Evolutionary conservation across 1,140 invertebrate species (phyloP).

Genomic region (Leptoteleia sp.): DNA sequence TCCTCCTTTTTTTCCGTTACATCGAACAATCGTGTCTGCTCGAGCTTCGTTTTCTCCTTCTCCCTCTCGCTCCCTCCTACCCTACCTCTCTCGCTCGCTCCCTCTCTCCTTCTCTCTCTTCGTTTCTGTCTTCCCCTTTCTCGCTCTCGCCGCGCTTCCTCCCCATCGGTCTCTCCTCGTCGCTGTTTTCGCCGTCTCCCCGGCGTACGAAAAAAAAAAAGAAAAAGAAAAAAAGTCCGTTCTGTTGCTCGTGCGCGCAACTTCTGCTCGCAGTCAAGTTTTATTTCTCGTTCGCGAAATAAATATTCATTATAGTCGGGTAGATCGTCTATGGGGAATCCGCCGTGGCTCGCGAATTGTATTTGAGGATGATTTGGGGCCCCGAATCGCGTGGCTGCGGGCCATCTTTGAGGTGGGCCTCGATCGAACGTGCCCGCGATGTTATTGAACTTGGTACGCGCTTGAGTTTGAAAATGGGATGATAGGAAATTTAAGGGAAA

Average conservation of each 20-base stretch:
- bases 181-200: slow-evolving; percentile 12
- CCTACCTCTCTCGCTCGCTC: slow-evolving; percentile 7
- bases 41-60: slow-evolving; percentile 30
- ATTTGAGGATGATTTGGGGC: slow-evolving; percentile 27
- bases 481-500: no score
- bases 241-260: slow-evolving; percentile 50
- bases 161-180: neutral
- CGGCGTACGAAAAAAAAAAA: no score
- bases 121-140: neutral
- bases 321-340: slow-evolving; percentile 44
- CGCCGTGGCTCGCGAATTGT: slow-evolving; percentile 19
- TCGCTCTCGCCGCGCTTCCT: neutral
- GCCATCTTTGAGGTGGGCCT: no score
- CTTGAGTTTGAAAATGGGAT: no score
- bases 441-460: no score
- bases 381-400: slow-evolving; percentile 11
- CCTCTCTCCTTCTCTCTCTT: neutral
- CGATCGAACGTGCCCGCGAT: no score
- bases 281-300: slow-evolving; percentile 54
- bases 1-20: slow-evolving; percentile 65
- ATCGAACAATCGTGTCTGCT: slow-evolving; percentile 66
- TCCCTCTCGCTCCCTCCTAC: slow-evolving; percentile 14
- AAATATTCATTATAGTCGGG: slow-evolving; percentile 54
- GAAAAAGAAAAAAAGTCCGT: slow-evolving; percentile 28
- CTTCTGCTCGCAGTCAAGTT: slow-evolving; percentile 56